Base-by-base conservation (phyloP, 2,888 invertebrate species). In the Marasmarcha lunaedactyla region DNA sequence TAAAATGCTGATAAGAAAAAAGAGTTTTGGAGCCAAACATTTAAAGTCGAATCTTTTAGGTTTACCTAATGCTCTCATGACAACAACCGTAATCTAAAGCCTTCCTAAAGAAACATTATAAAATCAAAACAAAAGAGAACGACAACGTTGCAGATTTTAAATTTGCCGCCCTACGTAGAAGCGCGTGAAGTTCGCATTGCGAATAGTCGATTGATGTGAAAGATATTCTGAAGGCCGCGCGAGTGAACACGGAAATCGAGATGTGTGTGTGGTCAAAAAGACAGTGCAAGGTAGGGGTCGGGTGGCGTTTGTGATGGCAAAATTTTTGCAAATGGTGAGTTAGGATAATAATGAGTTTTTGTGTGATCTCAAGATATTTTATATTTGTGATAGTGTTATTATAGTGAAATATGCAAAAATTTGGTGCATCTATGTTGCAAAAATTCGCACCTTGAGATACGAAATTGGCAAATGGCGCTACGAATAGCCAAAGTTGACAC, bases 281-380 rank as follows among this genome's bases (percentile, higher is more conserved):
- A 86, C 87, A 88, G 88, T 87, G 88, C 87, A 88, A 87, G 87
- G 87, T 88, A 88, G 88, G 88, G 88, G 88, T 88, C 88, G 88
- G 88, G 88, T 88, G 88, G 88, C 88, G 87, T 87, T 84, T 89
- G 89, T 89, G 88, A 90, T 89, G 89, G 89, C 89, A 89, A 88
- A 89, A 87, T 76, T 87, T 87, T 88, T 87, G 87, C 88, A 86
- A 88, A 87, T 88, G 90, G 90, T 90, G 87, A 90, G 90, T 88
- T 85, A 85, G 84, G 81, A 76, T 11, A 70, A 62, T 73, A 71
- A 67, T 73, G 70, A 65, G 58, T 65, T 67, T 64, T 65, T 61
- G 68, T 65, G 62, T 57, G 69, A 48, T 53, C 57, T 50, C 50
- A 59, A 59, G 60, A 70, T 63, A 53, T 65, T 66, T 65, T 68